phyloP scores from a whole-genome alignment of 2,888 invertebrate genomes.

The Diogma glabrata region DNA sequence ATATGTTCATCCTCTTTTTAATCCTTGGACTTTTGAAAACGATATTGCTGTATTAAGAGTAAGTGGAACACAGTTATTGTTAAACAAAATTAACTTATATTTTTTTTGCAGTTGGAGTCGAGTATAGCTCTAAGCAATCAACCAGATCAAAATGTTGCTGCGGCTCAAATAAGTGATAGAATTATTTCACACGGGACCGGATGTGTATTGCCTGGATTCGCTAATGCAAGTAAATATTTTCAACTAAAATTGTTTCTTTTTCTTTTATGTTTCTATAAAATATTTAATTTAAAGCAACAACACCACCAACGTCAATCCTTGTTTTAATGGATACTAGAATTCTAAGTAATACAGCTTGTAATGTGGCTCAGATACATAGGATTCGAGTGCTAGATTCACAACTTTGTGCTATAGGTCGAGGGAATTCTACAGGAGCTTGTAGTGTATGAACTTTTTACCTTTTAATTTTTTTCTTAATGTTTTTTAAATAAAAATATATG shows the following conservation, averaged over 20 bases:
- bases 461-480: constrained; percentile 6
- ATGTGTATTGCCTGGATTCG: neutral
- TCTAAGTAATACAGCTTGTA: neutral
- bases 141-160: constrained; percentile 9
- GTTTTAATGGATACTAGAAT: neutral
- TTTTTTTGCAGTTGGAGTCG: neutral
- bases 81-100: constrained; percentile 7
- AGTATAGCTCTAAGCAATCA: constrained; percentile 9
- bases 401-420: constrained; percentile 13
- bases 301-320: too few species aligned
- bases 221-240: too few species aligned
- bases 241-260: too few species aligned
- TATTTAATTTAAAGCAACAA: too few species aligned
- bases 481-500: neutral
- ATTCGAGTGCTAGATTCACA: neutral
- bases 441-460: too few species aligned
- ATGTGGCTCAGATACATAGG: neutral
- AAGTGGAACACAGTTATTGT: neutral
- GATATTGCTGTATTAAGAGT: constrained; percentile 17
- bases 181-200: constrained; percentile 5
- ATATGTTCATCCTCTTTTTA: constrained; percentile 14
- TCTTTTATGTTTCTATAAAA: too few species aligned
- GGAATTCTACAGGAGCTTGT: too few species aligned
- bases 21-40: constrained; percentile 15
- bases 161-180: constrained; percentile 8